Evolutionary conservation across 2,113 vertebrate species (phyloP), one percentile per base, ranked within the genome.

Genomic region (Cromileptes altivelis): DNA sequence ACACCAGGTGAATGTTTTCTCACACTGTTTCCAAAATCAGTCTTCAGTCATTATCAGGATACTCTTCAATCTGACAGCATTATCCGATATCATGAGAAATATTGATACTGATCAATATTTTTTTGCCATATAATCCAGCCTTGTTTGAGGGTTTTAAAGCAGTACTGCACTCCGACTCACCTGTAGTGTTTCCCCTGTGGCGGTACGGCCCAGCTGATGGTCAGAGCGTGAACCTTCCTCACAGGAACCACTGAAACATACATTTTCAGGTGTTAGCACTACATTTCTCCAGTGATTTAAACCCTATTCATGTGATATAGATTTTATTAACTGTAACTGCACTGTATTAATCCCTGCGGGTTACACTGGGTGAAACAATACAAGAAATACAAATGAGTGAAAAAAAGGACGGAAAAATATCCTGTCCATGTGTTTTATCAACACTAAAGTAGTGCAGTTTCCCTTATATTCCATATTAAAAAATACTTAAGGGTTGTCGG

Each of bases 131-230:
- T 45, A 9, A 1, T 45, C 42, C 9, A 45, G 42, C 42, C 1
- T 11, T 12, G 42, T 11, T 12, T 37, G 33, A 37, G 11, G 40
- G 0, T 45, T 45, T 45, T 50, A 5, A 6, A 50, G 49, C 17
- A 18, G 49, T 11, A 0, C 5, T 8, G 17, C 12, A 58, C n/a
- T 37, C 4, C 4, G 3, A 77, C 89, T 85, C 93, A 99, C 98
- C 97, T 98, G 95, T 99, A 99, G 93, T 97, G 93, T 58, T 96
- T 94, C 14, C 96, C 97, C 80, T 99, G 98, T 6, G 98, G 97
- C 0, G 97, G 98, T 61, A 99, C 95, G 0, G 97, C 97, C 98
- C 98, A 99, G 67, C 96, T 98, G 93, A 99, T 97, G 85, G 94
- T 99, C 93, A 99, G 72, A 78, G 97, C 97, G 52, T 99, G 98